Conservation (phyloP, 2,797 vertebrate species). For the Bradypodion ventrale region DNA sequence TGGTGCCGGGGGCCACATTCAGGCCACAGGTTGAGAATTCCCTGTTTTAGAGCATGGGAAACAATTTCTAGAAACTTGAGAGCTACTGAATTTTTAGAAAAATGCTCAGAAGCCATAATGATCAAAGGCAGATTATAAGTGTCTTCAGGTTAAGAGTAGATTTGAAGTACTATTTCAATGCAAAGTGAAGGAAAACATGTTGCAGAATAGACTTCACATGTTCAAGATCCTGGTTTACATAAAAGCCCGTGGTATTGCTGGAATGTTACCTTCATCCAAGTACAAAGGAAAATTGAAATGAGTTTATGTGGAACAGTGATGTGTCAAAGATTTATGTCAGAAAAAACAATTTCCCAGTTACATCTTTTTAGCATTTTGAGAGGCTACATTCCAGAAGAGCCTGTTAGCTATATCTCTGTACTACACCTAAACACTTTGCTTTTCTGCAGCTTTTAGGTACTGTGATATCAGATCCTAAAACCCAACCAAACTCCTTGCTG, state of each 20-base stretch:
- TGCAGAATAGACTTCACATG: background rate
- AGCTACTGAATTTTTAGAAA: background rate
- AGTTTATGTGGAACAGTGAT: background rate
- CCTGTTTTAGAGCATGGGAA: no score
- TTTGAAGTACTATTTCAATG: background rate
- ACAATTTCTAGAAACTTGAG: background rate
- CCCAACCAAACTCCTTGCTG: background rate
- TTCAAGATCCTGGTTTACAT: background rate
- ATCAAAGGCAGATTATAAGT: background rate
- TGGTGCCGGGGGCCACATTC: no score
- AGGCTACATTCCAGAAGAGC: background rate
- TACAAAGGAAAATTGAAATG: background rate
- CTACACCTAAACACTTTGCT: background rate
- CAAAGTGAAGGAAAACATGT: background rate
- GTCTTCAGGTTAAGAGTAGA: background rate
- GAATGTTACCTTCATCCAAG: background rate
- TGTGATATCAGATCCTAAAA: background rate
- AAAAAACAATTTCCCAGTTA: background rate
- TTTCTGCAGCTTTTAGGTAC: background rate
- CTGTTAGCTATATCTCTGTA: background rate
- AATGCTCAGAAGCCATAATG: background rate
- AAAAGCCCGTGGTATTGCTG: background rate
- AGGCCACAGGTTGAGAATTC: no score
- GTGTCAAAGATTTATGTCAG: background rate
- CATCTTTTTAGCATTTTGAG: background rate